These are phyloP conservation scores for Tuberolachnus salignus DNA, from an alignment of 2,888 invertebrate genomes.

Conservation along the genomic window DNA sequence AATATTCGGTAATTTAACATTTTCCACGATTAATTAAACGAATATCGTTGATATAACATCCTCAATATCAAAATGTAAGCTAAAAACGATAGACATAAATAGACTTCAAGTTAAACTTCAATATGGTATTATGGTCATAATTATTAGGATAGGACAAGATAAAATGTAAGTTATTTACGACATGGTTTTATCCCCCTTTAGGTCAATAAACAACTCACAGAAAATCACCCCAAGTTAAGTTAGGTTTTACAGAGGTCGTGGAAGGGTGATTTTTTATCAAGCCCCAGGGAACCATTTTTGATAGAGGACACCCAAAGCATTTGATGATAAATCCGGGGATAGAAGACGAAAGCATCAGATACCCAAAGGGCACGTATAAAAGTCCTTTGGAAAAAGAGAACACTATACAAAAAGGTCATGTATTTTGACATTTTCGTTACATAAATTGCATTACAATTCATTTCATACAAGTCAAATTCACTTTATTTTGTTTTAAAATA, in stretches of 20 bases:
- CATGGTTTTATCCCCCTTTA: conserved; percentile 17
- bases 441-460: too few species aligned
- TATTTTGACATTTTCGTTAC: conserved; percentile 39
- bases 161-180: conserved; percentile 9
- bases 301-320: conserved; percentile 18
- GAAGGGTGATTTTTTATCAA: conserved; percentile 23
- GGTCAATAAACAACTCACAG: conserved; percentile 25
- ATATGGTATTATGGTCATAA: not conserved
- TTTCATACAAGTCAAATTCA: not conserved
- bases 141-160: not conserved
- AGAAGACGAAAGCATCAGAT: conserved; percentile 6
- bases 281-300: conserved; percentile 29
- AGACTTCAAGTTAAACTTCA: not conserved
- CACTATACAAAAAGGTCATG: conserved; percentile 30
- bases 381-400: conserved; percentile 18
- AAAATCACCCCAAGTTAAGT: conserved; percentile 21
- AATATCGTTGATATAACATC: too few species aligned
- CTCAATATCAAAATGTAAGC: too few species aligned
- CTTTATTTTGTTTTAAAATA: not conserved
- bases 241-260: conserved; percentile 35
- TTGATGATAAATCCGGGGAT: conserved; percentile 30
- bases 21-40: too few species aligned
- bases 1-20: too few species aligned
- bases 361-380: conserved; percentile 38
- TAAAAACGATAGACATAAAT: not conserved